Evolutionary conservation across 2,113 vertebrate genomes (phyloP), one percentile per base, ranked within the genome.

Genomic region (Urocitellus parryii): DNA sequence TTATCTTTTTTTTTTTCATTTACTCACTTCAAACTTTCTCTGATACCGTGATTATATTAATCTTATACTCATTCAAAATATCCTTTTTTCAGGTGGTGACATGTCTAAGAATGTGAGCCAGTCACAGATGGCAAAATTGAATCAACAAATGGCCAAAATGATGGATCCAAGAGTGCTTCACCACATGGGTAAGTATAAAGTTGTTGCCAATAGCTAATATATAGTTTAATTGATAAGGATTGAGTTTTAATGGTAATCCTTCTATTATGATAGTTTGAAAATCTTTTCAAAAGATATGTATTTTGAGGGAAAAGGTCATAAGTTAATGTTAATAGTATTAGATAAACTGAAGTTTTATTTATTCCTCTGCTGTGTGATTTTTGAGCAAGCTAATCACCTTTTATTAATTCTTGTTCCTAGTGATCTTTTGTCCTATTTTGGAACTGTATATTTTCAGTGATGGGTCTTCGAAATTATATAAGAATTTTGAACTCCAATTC

Each of bases 111-210:
- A 99, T 79, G 99, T 99, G 95, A 99, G 99, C 97, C 99, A 99
- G 32, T 99, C 99, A 93, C 99, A 99, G 97, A 97, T 99, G 99
- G 99, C 99, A 93, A 99, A 99, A 98, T 98, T 99, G 91, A 99
- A 99, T 98, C 99, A 99, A 97, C 99, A 99, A 98, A 99, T 99
- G 99, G 99, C 99, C 90, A 99, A 99, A 97, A 99, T 99, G 99
- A 99, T 99, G 99, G 99, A 99, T 98, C 99, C 99, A 29, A 98
- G 99, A 98, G 99, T 99, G 98, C 99, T 99, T 96, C 99, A 99
- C 98, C 99, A 99, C 96, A 99, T 99, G 99, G 99, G 99, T 99
- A 99, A 97, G 97, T 98, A 77, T 53, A 87, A 24, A 95, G 14
- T 96, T 95, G 56, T 91, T 87, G n/a, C 29, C 81, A 67, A 4